Percentiles rank a stretch among this genome's conserved stretches.
These are phyloP conservation scores for Nycticorax nycticorax DNA, from an alignment of 2,113 vertebrate genomes.

Conservation along the genomic window DNA sequence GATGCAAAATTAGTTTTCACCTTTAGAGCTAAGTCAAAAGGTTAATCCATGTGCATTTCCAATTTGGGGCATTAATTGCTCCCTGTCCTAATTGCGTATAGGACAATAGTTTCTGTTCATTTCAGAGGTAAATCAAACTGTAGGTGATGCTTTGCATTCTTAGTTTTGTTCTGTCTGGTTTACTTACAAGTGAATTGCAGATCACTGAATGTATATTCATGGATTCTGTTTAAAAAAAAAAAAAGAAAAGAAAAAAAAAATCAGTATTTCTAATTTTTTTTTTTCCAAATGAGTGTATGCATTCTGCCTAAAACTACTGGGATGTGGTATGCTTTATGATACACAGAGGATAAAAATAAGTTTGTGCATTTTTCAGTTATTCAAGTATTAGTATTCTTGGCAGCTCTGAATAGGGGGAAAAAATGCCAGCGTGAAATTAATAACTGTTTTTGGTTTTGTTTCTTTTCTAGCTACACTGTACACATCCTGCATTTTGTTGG, in stretches of 20 bases:
- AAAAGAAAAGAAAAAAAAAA: not conserved
- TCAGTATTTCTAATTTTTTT: not conserved
- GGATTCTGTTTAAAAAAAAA: not conserved
- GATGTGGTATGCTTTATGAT: not conserved
- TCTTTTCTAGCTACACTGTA: conserved; percentile 88
- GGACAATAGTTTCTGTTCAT: conserved; percentile 27
- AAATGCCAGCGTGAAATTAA: not conserved
- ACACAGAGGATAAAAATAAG: not conserved
- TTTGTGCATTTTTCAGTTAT: not conserved
- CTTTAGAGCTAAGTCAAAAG: conserved; percentile 29
- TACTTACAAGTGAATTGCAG: not conserved
- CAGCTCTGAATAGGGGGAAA: not conserved
- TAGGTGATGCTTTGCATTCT: not conserved
- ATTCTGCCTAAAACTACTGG: not conserved
- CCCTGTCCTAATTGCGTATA: not conserved
- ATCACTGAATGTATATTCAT: not conserved
- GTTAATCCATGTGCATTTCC: conserved; percentile 40
- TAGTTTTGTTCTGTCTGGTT: not conserved
- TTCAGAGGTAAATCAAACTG: conserved; percentile 20
- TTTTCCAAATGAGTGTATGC: not conserved
- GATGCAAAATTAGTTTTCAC: conserved; percentile 46
- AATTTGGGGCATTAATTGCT: conserved; percentile 34
- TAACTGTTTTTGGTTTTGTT: conserved; percentile 4
- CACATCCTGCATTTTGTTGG: conserved; percentile 93
- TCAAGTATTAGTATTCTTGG: not conserved